Evolutionary conservation across 2,888 invertebrate species (phyloP).

Genomic region (Catocala sponsa): DNA sequence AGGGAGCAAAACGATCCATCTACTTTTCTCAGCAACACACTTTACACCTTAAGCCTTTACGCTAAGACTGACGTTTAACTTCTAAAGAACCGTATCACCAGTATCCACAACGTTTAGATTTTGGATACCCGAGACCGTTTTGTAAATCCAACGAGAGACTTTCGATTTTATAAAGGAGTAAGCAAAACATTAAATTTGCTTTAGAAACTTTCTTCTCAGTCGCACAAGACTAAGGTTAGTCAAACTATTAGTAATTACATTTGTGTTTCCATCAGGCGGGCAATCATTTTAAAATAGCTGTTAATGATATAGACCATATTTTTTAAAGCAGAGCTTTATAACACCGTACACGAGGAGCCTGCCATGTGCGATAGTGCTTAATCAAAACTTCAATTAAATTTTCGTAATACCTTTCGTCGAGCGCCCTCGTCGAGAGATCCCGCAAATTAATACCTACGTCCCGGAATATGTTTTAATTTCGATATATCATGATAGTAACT

Average conservation of each 20-base stretch:
- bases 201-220: slow-evolving; percentile 51
- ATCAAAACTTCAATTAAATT: slow-evolving; percentile 86
- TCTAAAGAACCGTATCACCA: slow-evolving; percentile 33
- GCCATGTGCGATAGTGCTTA: slow-evolving; percentile 76
- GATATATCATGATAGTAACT: slow-evolving; percentile 56
- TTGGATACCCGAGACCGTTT: slow-evolving; percentile 59
- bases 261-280: slow-evolving; percentile 11
- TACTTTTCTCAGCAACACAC: slow-evolving; percentile 43
- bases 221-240: slow-evolving; percentile 38
- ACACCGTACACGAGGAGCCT: slow-evolving; percentile 53
- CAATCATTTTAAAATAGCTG: slow-evolving; percentile 16
- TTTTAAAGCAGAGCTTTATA: slow-evolving; percentile 45
- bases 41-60: slow-evolving; percentile 54
- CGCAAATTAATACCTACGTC: slow-evolving; percentile 74
- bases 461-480: slow-evolving; percentile 74
- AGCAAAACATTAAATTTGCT: slow-evolving; percentile 57
- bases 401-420: slow-evolving; percentile 79
- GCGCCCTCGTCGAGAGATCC: slow-evolving; percentile 66
- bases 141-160: slow-evolving; percentile 63
- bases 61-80: slow-evolving; percentile 53
- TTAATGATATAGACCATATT: slow-evolving; percentile 43
- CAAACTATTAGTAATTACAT: slow-evolving; percentile 45
- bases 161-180: slow-evolving; percentile 64
- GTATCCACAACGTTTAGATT: slow-evolving; percentile 56
- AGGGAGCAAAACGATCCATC: slow-evolving; percentile 64